Evolutionary conservation across 2,888 invertebrate species (phyloP), one percentile per base, ranked within the genome.

Genomic region (Nomada fabriciana): DNA sequence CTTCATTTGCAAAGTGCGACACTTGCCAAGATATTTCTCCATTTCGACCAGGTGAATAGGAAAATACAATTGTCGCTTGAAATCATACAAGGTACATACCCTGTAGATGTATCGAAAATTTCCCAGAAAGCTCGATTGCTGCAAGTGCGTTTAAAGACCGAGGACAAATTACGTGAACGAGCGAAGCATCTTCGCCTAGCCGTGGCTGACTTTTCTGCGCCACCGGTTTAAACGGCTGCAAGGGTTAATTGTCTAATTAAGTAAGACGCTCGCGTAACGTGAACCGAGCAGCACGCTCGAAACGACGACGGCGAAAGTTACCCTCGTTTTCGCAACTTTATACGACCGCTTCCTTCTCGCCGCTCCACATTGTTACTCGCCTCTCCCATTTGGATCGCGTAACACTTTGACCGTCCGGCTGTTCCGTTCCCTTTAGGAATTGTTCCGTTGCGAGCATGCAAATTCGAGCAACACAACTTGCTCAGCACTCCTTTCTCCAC

Each of bases 171-270:
- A n/a, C 36, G 36, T 43, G 61, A 53, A 65, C 9, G 25, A 53
- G 15, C n/a, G 52, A 42, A 29, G n/a, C 13, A 10, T 76, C 73
- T 68, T 73, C 61, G 52, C 60, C 43, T 53, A 52, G 18, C 52
- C 29, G 36, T 20, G 2, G 29, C n/a, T 25, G 71, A 13, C 36
- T 87, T 85, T 75, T 79, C 85, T 74, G 71, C 79, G 79, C 83
- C 81, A 83, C 85, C 74, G 78, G 83, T 84, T 84, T 85, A 85
- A 83, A 71, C 84, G 89, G 87, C 89, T 87, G 85, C 82, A 61
- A 81, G 80, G 86, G 89, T 91, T 89, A 90, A 91, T 90, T 90
- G 89, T 64, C 87, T 90, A 89, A 91, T 90, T 89, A 88, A 86
- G 86, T 89, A 86, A 84, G 85, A 69, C 74, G 73, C 76, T 76